Evolutionary conservation across 2,797 vertebrate species (phyloP).

Genomic region (Agapornis canus): DNA sequence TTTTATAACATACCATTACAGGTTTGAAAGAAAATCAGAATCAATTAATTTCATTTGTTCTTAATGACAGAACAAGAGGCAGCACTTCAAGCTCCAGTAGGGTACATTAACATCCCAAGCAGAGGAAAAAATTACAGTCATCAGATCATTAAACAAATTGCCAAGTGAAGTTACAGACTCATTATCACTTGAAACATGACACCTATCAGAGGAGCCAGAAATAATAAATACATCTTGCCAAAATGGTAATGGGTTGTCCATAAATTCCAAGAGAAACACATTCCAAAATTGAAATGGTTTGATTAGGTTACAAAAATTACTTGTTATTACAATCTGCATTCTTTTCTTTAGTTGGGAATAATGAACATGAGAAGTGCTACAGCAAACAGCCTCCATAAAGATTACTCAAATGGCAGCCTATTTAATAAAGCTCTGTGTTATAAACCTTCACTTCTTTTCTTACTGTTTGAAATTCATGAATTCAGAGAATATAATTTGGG

Average conservation of each 20-base stretch:
- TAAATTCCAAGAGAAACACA: not conserved
- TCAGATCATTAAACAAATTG: conserved; percentile 44
- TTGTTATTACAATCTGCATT: not conserved
- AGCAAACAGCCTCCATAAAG: not conserved
- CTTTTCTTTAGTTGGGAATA: not conserved
- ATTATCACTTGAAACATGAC: conserved; percentile 51
- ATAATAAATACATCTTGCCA: conserved; percentile 40
- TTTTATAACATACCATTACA: not conserved
- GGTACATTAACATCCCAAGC: not conserved
- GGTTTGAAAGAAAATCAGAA: conserved; percentile 20
- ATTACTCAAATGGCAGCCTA: not conserved
- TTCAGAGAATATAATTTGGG: not conserved
- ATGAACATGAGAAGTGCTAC: not conserved
- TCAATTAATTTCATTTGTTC: conserved; percentile 40
- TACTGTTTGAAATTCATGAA: not conserved
- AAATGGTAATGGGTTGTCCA: not conserved
- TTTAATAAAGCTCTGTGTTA: not conserved
- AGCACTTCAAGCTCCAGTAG: conserved; percentile 14
- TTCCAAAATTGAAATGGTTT: not conserved
- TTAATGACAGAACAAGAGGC: conserved; percentile 36
- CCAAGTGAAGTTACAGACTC: conserved; percentile 51
- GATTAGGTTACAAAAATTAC: conserved; percentile 11
- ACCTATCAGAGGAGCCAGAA: conserved; percentile 29
- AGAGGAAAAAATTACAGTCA: conserved; percentile 23
- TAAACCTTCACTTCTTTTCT: not conserved